Percentiles rank a stretch among this genome's conserved stretches.
Conservation (phyloP, 1,140 invertebrate species). For the Aethina tumida region DNA sequence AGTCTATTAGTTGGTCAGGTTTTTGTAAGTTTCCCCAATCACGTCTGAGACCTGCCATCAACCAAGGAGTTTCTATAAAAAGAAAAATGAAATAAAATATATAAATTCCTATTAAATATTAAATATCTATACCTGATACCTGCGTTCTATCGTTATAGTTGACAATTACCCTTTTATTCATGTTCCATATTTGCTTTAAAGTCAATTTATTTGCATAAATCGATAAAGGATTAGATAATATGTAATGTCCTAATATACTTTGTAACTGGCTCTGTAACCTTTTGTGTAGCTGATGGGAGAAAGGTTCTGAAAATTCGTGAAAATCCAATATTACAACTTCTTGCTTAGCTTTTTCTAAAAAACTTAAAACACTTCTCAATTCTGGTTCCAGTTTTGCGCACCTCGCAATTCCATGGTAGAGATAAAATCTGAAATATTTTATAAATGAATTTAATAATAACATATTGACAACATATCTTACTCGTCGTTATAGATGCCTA, state of each 20-base stretch:
- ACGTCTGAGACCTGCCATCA: conserved; percentile 59
- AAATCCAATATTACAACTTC: conserved; percentile 61
- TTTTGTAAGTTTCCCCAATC: conserved; percentile 52
- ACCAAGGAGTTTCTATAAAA: conserved; percentile 47
- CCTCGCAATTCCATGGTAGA: conserved; percentile 57
- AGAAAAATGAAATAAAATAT: not conserved
- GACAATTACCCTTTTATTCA: conserved; percentile 48
- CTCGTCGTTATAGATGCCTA: conserved; percentile 44
- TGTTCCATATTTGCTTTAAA: conserved; percentile 48
- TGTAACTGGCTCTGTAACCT: conserved; percentile 46
- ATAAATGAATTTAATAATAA: not conserved
- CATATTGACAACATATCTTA: conserved; percentile 17
- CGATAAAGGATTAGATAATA: conserved; percentile 36
- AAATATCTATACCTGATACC: not conserved
- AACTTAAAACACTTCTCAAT: conserved; percentile 48
- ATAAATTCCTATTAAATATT: not conserved
- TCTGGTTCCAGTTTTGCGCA: conserved; percentile 51
- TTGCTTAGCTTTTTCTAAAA: conserved; percentile 46
- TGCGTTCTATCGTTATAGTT: conserved; percentile 40
- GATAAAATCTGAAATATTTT: conserved; percentile 33
- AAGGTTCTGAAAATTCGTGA: conserved; percentile 55
- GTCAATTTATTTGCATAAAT: conserved; percentile 43
- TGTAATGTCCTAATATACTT: conserved; percentile 46
- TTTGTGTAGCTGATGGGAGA: conserved; percentile 41
- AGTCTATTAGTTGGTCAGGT: conserved; percentile 40